These are phyloP conservation scores for Morinoia aosen DNA, from an alignment of 2,888 invertebrate genomes.

Conservation along the genomic window DNA sequence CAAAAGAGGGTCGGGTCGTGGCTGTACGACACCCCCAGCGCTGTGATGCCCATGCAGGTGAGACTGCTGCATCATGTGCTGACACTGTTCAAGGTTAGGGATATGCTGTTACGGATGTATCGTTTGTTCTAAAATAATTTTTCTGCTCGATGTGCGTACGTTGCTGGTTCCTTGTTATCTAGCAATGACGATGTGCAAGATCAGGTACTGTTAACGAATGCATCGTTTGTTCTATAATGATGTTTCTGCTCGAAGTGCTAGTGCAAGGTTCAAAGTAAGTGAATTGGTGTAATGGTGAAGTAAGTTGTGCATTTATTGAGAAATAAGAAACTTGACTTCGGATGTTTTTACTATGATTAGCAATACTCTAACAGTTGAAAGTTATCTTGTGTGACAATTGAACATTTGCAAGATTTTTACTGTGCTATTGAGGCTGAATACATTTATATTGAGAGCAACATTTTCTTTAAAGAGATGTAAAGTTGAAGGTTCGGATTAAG, in stretches of 20 bases:
- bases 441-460: too few species aligned
- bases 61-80: background rate
- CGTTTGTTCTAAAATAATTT: background rate
- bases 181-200: background rate
- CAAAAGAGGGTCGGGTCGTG: constrained; percentile 73
- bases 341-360: background rate
- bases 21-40: constrained; percentile 96
- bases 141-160: background rate
- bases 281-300: too few species aligned
- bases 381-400: background rate
- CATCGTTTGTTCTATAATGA: background rate
- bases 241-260: background rate
- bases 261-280: background rate
- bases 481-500: too few species aligned
- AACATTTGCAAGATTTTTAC: too few species aligned
- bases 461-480: too few species aligned
- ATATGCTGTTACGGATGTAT: too few species aligned
- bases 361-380: background rate
- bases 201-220: background rate
- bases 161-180: too few species aligned
- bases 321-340: background rate
- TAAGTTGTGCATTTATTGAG: too few species aligned
- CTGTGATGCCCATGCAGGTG: constrained; percentile 78
- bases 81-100: too few species aligned
- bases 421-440: too few species aligned